phyloP scores from a whole-genome alignment of 2,888 invertebrate species.

The Helicoverpa assulta region DNA sequence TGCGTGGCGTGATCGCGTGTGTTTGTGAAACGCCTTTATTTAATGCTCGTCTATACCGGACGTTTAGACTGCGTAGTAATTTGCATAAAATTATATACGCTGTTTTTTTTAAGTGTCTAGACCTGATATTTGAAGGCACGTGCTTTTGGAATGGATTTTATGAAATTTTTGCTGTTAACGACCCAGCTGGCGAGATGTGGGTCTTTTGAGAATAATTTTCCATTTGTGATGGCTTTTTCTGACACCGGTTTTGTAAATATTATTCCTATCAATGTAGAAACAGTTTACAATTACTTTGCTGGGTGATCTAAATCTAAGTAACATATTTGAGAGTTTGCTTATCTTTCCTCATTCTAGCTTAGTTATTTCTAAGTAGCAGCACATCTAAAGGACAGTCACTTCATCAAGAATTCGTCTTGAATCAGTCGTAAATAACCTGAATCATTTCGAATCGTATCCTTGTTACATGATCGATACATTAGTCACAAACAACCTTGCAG shows the following conservation, averaged over 20 bases:
- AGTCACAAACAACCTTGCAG: conserved; percentile 32
- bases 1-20: conserved; percentile 3
- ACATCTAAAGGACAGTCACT: too few species aligned
- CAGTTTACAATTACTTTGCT: too few species aligned
- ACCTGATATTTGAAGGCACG: conserved; percentile 41
- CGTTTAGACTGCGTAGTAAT: conserved; percentile 57
- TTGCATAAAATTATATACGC: conserved; percentile 69
- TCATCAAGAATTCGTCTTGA: background rate
- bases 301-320: too few species aligned
- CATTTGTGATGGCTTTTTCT: conserved; percentile 23
- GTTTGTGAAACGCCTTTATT: conserved; percentile 47
- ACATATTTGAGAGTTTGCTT: too few species aligned
- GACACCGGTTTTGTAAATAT: conserved; percentile 40
- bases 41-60: conserved; percentile 35
- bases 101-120: conserved; percentile 47
- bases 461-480: conserved; percentile 15
- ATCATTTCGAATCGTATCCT: conserved; percentile 7
- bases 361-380: background rate
- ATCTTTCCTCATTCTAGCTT: too few species aligned
- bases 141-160: conserved; percentile 37
- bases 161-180: conserved; percentile 10
- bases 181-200: background rate
- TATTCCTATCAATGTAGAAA: conserved; percentile 19
- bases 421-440: background rate
- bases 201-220: conserved; percentile 21